A percentile compares a stretch with the other conserved stretches of the same genome.
These are phyloP conservation scores for Hipparchia semele DNA, from an alignment of 2,888 invertebrate species.

Conservation along the genomic window DNA sequence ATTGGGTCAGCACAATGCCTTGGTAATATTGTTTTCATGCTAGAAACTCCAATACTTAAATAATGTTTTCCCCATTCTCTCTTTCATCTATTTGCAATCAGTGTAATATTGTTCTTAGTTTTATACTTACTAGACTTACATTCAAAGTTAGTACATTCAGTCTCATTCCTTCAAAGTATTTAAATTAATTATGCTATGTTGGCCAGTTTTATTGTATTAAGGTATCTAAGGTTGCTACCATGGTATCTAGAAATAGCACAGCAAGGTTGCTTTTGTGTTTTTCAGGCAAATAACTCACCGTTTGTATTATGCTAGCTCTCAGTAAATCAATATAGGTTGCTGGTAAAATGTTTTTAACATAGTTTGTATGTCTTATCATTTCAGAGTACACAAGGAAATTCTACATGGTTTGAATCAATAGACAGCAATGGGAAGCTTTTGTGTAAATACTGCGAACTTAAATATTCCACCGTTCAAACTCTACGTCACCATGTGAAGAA, in stretches of 20 bases:
- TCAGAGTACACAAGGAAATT: constrained; percentile 15
- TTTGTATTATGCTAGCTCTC: no score
- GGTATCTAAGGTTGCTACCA: no score
- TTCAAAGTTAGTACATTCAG: no score
- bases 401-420: constrained; percentile 44
- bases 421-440: constrained; percentile 44
- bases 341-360: background rate
- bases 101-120: no score
- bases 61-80: background rate
- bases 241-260: no score
- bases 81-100: no score
- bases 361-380: background rate
- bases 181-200: no score
- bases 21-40: background rate
- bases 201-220: no score
- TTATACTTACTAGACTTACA: no score
- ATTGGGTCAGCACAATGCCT: background rate
- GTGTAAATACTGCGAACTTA: constrained; percentile 52
- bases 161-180: no score
- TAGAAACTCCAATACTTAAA: background rate
- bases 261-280: no score
- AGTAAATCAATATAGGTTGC: background rate
- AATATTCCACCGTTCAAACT: constrained; percentile 48
- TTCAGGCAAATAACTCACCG: no score
- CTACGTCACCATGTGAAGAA: constrained; percentile 48